These are phyloP conservation scores for Chelonus insularis DNA, from an alignment of 1,140 invertebrate species.

Conservation along the genomic window DNA sequence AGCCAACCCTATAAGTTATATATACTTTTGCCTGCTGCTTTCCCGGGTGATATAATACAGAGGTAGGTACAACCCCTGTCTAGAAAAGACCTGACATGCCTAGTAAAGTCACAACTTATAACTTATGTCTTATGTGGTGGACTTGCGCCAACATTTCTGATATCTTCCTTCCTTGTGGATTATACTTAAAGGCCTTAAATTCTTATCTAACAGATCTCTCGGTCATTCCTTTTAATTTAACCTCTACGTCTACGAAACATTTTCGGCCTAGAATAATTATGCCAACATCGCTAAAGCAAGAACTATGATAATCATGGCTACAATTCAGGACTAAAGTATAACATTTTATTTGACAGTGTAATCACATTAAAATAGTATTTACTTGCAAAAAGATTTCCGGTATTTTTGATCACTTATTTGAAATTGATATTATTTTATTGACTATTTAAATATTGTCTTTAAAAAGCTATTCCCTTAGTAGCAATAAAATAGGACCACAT, in stretches of 20 bases:
- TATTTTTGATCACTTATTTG: too few relatives aligned
- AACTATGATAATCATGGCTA: background rate
- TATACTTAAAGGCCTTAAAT: background rate
- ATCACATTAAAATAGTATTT: too few relatives aligned
- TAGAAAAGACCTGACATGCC: constrained; percentile 37
- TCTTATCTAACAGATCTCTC: background rate
- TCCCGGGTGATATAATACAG: constrained; percentile 14
- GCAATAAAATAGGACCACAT: too few relatives aligned
- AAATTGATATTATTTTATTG: too few relatives aligned
- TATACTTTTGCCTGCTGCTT: background rate
- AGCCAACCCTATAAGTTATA: background rate
- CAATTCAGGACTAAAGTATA: too few relatives aligned
- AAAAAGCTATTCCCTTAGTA: too few relatives aligned
- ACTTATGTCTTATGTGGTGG: constrained; percentile 6
- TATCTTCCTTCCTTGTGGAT: background rate
- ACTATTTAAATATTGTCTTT: too few relatives aligned
- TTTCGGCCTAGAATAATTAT: background rate
- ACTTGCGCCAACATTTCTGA: constrained; percentile 14
- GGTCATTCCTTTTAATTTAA: background rate
- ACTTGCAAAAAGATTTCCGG: too few relatives aligned
- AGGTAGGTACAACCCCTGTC: background rate
- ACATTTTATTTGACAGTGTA: too few relatives aligned
- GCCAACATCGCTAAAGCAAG: background rate
- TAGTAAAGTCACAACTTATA: constrained; percentile 36
- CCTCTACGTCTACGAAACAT: background rate